These are phyloP conservation scores for Lepetodrilus schrolli DNA, from an alignment of 2,888 invertebrate species.

Conservation along the genomic window DNA sequence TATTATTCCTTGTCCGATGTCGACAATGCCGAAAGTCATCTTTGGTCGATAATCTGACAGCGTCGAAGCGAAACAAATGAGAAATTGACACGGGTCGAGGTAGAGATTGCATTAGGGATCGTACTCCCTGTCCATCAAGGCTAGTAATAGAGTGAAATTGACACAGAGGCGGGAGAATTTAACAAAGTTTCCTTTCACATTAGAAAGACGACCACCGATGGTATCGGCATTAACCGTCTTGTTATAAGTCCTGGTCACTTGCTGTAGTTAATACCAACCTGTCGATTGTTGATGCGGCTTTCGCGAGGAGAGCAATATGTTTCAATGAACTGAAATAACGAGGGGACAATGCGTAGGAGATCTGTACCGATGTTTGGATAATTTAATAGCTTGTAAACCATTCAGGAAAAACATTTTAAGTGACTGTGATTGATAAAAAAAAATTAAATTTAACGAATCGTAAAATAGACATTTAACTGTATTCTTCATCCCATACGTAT, in stretches of 20 bases:
- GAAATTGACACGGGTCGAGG: conserved; percentile 12
- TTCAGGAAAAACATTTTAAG: too few relatives aligned
- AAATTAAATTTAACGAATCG: too few relatives aligned
- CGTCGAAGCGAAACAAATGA: conserved; percentile 25
- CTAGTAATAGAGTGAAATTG: conserved; percentile 8
- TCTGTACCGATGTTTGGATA: too few relatives aligned
- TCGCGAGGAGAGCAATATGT: too few relatives aligned
- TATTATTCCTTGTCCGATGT: not conserved
- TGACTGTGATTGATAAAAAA: too few relatives aligned
- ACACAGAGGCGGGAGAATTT: conserved; percentile 24
- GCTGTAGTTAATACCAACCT: not conserved
- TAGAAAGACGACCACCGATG: conserved; percentile 17
- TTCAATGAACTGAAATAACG: too few relatives aligned
- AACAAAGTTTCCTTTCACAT: conserved; percentile 14
- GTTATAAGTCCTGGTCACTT: not conserved
- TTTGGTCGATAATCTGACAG: conserved; percentile 9
- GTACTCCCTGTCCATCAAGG: conserved; percentile 8
- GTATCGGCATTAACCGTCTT: not conserved
- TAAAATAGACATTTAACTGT: too few relatives aligned
- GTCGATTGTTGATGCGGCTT: too few relatives aligned
- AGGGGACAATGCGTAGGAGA: too few relatives aligned
- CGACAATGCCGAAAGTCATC: not conserved
- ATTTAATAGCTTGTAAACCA: too few relatives aligned
- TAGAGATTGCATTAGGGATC: conserved; percentile 12
- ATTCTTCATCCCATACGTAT: too few relatives aligned